Evolutionary conservation across 1,140 invertebrate species (phyloP).

Genomic region (Babylonia areolata): DNA sequence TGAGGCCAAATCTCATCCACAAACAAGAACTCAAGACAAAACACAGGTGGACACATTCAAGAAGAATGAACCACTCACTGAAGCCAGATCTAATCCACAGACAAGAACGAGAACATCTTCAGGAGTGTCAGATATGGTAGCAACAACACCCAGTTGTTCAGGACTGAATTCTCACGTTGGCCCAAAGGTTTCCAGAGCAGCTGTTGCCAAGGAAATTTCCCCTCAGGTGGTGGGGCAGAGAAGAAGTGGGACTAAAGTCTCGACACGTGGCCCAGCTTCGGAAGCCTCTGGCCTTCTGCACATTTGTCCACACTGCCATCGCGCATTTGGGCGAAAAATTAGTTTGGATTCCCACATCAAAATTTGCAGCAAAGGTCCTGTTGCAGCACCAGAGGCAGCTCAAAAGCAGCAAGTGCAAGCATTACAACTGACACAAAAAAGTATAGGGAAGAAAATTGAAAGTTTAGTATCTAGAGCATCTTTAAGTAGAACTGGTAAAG

Average conservation of each 20-base stretch:
- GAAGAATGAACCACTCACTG: neutral
- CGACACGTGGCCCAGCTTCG: neutral
- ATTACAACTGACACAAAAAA: neutral
- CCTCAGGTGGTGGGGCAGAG: neutral
- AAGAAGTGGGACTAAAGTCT: neutral
- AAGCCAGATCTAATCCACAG: neutral
- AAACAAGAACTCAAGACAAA: neutral
- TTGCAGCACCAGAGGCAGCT: neutral
- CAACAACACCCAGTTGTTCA: neutral
- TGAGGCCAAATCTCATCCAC: no score
- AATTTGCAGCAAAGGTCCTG: constrained; percentile 23
- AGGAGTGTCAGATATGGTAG: neutral
- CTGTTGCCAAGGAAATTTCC: neutral
- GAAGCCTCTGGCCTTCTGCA: neutral
- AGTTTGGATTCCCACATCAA: constrained; percentile 37
- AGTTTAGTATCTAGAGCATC: neutral
- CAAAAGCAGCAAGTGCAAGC: neutral
- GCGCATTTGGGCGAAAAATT: constrained; percentile 40
- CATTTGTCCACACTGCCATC: constrained; percentile 40
- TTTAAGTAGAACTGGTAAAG: neutral
- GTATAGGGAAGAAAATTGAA: neutral
- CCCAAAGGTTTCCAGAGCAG: neutral
- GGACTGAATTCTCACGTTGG: neutral
- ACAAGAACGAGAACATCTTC: neutral
- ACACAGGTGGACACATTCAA: neutral